A percentile compares a stretch with the other conserved stretches of the same genome.
Evolutionary conservation across 2,888 invertebrate genomes (phyloP).

Genomic region (Phyllotreta striolata): DNA sequence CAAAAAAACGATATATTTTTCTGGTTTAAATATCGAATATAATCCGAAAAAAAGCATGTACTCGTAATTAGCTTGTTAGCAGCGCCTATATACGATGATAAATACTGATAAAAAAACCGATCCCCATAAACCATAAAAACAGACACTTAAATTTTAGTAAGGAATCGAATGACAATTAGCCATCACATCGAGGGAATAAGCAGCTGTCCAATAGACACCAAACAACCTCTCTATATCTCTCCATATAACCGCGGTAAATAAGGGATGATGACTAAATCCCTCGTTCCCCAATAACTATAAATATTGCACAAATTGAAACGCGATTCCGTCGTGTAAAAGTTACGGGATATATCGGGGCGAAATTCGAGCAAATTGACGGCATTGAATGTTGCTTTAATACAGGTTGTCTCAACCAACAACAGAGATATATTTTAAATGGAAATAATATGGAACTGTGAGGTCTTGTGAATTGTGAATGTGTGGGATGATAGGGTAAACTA

Average conservation of each 20-base stretch:
- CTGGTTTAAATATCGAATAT: too few species aligned
- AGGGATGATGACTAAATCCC: slow-evolving; percentile 49
- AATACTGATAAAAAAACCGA: slow-evolving; percentile 14
- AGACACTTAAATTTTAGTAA: slow-evolving; percentile 35
- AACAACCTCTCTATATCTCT: slow-evolving; percentile 47
- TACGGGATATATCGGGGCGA: neutral
- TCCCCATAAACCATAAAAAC: slow-evolving; percentile 28
- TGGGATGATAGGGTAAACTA: too few species aligned
- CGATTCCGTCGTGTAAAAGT: slow-evolving; percentile 29
- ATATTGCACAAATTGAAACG: slow-evolving; percentile 54
- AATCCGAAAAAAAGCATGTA: too few species aligned
- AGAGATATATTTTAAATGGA: too few species aligned
- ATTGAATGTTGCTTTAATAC: neutral
- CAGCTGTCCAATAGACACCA: slow-evolving; percentile 50
- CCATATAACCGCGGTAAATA: slow-evolving; percentile 49
- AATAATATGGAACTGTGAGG: too few species aligned
- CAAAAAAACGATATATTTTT: too few species aligned
- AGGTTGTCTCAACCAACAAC: neutral
- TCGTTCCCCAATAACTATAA: slow-evolving; percentile 53
- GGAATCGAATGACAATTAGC: slow-evolving; percentile 53
- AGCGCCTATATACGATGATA: slow-evolving; percentile 2
- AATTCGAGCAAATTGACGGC: slow-evolving; percentile 9
- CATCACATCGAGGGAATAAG: slow-evolving; percentile 49
- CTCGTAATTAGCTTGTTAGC: slow-evolving; percentile 16
- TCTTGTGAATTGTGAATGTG: too few species aligned